These are phyloP conservation scores for Drosophila neoperkinsi DNA, from an alignment of 2,888 invertebrate genomes.

Conservation along the genomic window DNA sequence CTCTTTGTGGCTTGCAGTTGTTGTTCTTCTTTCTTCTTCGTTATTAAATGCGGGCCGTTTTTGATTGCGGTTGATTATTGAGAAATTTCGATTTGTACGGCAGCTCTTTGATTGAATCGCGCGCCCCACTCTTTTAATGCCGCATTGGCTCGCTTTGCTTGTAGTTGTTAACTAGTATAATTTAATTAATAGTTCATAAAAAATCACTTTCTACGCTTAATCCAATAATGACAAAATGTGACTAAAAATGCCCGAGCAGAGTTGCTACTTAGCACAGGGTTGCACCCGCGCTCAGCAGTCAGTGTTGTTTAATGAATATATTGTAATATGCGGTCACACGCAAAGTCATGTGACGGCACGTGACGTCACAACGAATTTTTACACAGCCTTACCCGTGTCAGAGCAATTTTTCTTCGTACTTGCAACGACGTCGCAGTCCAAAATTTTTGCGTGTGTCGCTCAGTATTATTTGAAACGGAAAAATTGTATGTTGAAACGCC, in stretches of 20 bases:
- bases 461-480: conserved; percentile 77
- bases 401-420: conserved; percentile 74
- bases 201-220: conserved; percentile 66
- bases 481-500: conserved; percentile 68
- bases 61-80: conserved; percentile 6
- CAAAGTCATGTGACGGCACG: conserved; percentile 80
- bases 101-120: conserved; percentile 15
- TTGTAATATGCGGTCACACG: conserved; percentile 38
- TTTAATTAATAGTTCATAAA: conserved; percentile 66
- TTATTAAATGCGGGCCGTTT: conserved; percentile 29
- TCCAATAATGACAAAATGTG: conserved; percentile 59
- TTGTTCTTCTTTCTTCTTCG: conserved; percentile 32
- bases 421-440: conserved; percentile 76
- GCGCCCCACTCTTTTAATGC: conserved; percentile 16
- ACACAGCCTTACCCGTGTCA: conserved; percentile 52
- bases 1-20: conserved; percentile 55
- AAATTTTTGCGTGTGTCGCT: conserved; percentile 75
- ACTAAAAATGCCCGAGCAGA: conserved; percentile 47
- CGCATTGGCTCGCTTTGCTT: conserved; percentile 28
- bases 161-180: conserved; percentile 55
- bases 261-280: conserved; percentile 23
- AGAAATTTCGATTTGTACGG: conserved; percentile 15
- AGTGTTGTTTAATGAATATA: conserved; percentile 34
- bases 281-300: conserved; percentile 5
- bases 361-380: conserved; percentile 74